A percentile compares a stretch with the other conserved stretches of the same genome.
Evolutionary conservation across 2,797 vertebrate genomes (phyloP).

Genomic region (Heteromormyrus szaboi): DNA sequence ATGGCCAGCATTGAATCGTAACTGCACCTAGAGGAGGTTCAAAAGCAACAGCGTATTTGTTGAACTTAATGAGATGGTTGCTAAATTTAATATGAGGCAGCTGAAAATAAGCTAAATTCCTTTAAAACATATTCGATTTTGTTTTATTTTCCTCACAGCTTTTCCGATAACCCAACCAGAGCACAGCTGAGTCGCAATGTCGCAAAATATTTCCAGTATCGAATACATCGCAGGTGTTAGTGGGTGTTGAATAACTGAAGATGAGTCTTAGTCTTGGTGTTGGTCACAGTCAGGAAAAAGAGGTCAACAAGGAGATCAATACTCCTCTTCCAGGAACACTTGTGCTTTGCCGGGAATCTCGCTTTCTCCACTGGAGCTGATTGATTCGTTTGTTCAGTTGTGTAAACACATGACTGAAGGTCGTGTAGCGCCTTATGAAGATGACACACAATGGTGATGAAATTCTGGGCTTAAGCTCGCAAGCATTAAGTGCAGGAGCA

Average conservation of each 20-base stretch:
- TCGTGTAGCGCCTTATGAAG: neutral
- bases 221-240: neutral
- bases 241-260: neutral
- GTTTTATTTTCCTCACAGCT: constrained; percentile 3
- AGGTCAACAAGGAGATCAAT: constrained; percentile 19
- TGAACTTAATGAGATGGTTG: neutral
- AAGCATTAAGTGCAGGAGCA: neutral
- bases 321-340: constrained; percentile 16
- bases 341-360: constrained; percentile 12
- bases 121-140: neutral
- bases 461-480: neutral
- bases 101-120: neutral
- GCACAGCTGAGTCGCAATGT: neutral
- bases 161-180: neutral
- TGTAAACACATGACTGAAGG: constrained; percentile 14
- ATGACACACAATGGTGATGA: neutral
- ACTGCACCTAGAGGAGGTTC: neutral
- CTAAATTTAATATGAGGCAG: constrained; percentile 6
- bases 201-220: neutral
- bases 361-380: constrained; percentile 9
- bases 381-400: constrained; percentile 22
- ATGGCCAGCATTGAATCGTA: neutral
- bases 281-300: constrained; percentile 17
- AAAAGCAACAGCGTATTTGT: neutral
- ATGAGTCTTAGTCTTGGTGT: constrained; percentile 5